phyloP scores from a whole-genome alignment of 1,140 invertebrate genomes.

The Magallana angulata region DNA sequence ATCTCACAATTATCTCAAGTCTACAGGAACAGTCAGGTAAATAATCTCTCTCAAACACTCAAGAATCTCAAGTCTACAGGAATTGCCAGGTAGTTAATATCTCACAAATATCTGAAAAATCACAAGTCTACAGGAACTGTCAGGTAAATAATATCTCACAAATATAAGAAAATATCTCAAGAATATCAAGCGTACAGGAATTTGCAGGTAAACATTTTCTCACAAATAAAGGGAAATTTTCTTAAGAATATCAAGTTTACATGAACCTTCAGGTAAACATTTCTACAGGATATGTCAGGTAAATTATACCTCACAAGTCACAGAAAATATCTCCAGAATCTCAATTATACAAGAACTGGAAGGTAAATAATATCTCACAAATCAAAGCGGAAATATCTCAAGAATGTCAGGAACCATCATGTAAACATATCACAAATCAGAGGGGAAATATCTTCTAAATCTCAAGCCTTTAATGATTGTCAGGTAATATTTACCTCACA shows the following conservation, averaged over 20 bases:
- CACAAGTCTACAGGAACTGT: background rate
- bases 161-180: background rate
- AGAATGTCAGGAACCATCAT: constrained; percentile 75
- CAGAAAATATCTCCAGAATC: constrained; percentile 67
- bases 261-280: too few relatives aligned
- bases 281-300: too few relatives aligned
- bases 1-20: constrained; percentile 70
- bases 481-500: too few relatives aligned
- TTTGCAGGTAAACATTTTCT: background rate
- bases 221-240: too few relatives aligned
- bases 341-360: constrained; percentile 52
- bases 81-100: constrained; percentile 73
- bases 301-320: too few relatives aligned
- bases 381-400: too few relatives aligned
- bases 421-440: constrained; percentile 60
- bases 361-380: too few relatives aligned
- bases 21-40: constrained; percentile 77
- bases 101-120: background rate
- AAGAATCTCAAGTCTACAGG: constrained; percentile 74
- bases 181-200: background rate
- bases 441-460: too few relatives aligned
- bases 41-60: background rate
- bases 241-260: too few relatives aligned
- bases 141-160: background rate
- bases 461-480: too few relatives aligned